Evolutionary conservation across 1,140 invertebrate genomes (phyloP), one percentile per base, ranked within the genome.

Genomic region (Andricus grossulariae): DNA sequence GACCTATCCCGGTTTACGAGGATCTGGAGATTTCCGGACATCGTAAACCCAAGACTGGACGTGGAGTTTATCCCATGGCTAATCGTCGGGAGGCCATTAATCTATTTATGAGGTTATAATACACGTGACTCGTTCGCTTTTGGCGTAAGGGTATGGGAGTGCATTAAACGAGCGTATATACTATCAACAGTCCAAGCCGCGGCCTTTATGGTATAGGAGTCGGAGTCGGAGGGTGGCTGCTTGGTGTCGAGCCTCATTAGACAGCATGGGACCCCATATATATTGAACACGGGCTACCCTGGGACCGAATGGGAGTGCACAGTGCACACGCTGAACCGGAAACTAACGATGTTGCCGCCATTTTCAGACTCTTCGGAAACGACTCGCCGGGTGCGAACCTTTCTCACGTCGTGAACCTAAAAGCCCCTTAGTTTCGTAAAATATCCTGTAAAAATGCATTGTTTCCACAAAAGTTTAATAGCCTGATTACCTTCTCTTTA

Each of bases 171-270:
- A 80, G 73, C 52, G 80, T 57, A 74, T 18, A 50, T 12, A 73
- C 51, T 77, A 71, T 81, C 74, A 77, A 82, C 81, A 79, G 74
- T 79, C 75, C 75, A 72, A 79, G 75, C 80, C 72, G 79, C 73
- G 60, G 71, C 73, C 73, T 76, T 78, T 80, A 83, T 83, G 74
- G 76, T 8, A 45, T 45, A 45, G 39, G 10, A 45, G 39, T 45
- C 10, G 6, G 71, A 74, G 66, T 50, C 50, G 51, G 39, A 15
- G 70, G 54, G 75, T 74, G 74, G 77, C 13, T 73, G 73, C 60
- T 57, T 75, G 81, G 85, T 83, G 85, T 87, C 85, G 81, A 86
- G 86, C 80, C 85, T 87, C 87, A 88, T 87, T 88, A 87, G 85
- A 87, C 85, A 85, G 73, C 80, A 80, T 77, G 80, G 78, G 82